Percentiles rank a stretch among this genome's conserved stretches.
These are phyloP conservation scores for Dendrolimus kikuchii DNA, from an alignment of 1,140 invertebrate genomes.

Conservation along the genomic window DNA sequence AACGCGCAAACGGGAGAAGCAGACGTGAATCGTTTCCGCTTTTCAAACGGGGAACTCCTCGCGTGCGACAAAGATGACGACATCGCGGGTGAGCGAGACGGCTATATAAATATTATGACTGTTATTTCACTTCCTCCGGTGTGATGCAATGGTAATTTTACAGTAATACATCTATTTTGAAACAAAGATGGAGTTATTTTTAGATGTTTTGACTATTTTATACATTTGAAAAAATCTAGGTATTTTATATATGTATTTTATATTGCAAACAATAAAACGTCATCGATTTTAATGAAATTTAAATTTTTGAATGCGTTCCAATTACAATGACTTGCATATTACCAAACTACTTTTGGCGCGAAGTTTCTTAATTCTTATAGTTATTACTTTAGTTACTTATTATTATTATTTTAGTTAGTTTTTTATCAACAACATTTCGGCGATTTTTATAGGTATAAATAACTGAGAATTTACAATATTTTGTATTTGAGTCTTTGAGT, in stretches of 20 bases:
- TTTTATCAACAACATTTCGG: too few species aligned
- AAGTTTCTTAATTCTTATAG: too few species aligned
- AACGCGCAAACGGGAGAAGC: slow-evolving; percentile 30
- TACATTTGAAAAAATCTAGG: too few species aligned
- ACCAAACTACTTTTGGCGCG: too few species aligned
- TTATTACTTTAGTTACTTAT: too few species aligned
- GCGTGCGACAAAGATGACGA: slow-evolving; percentile 47
- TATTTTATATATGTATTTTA: too few species aligned
- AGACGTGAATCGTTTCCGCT: slow-evolving; percentile 32
- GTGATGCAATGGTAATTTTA: slow-evolving; percentile 66
- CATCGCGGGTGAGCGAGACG: slow-evolving; percentile 44
- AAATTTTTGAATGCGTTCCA: not conserved
- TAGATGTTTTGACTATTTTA: slow-evolving; percentile 4
- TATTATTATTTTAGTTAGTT: too few species aligned
- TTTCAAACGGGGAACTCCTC: slow-evolving; percentile 28
- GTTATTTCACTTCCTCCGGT: slow-evolving; percentile 69
- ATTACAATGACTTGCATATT: too few species aligned
- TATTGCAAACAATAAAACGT: slow-evolving; percentile 1
- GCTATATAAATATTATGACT: slow-evolving; percentile 69
- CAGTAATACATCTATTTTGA: slow-evolving; percentile 62
- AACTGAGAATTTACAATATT: too few species aligned
- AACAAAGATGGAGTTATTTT: slow-evolving; percentile 40
- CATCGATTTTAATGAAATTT: not conserved
- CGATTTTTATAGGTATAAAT: too few species aligned
- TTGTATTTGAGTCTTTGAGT: too few species aligned